Conservation (phyloP, 2,797 vertebrate genomes). For the Oreochromis mossambicus region DNA sequence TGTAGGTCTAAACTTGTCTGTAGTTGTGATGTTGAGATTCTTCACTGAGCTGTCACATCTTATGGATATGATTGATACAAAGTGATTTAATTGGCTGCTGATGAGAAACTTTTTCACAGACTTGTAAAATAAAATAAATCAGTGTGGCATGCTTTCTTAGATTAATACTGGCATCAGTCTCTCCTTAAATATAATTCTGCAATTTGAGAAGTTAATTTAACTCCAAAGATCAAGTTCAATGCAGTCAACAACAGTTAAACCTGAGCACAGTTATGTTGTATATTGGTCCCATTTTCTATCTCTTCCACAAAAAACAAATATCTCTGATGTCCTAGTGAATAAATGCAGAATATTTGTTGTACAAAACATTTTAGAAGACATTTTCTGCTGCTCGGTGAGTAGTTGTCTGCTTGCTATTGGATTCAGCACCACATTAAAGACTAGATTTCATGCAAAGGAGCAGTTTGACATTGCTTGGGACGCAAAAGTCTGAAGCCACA, state of each 20-base stretch:
- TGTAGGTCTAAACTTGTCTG: background rate
- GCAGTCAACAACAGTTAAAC: background rate
- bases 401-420: accelerated
- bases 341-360: background rate
- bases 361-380: background rate
- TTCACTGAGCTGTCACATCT: background rate
- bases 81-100: background rate
- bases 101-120: background rate
- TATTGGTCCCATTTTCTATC: background rate
- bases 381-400: background rate
- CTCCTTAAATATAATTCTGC: background rate
- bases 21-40: background rate
- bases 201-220: background rate
- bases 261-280: background rate
- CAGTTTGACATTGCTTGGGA: background rate
- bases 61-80: background rate
- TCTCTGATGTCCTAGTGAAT: background rate
- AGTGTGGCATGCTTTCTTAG: background rate
- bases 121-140: background rate
- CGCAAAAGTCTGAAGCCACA: background rate
- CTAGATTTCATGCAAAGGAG: background rate
- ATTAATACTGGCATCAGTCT: background rate
- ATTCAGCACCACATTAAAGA: background rate
- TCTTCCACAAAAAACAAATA: background rate
- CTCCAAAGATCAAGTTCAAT: background rate